These are phyloP conservation scores for Caenorhabditis doughertyi DNA, from an alignment of 2,888 invertebrate species.

Conservation along the genomic window DNA sequence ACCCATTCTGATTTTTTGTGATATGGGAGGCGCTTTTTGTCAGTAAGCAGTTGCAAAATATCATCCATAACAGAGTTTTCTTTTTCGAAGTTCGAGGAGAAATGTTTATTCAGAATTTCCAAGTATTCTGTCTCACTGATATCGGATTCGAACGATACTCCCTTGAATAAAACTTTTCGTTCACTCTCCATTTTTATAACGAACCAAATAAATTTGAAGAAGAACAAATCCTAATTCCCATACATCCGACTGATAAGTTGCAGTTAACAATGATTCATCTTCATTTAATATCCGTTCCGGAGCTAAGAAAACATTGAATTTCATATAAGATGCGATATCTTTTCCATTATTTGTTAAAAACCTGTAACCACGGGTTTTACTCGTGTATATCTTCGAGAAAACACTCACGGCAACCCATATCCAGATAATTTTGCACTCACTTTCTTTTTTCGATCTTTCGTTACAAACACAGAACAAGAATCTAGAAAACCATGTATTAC, in stretches of 20 bases:
- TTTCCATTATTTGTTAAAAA: slow-evolving; percentile 52
- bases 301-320: slow-evolving; percentile 5
- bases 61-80: slow-evolving; percentile 16
- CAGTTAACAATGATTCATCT: not conserved
- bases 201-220: slow-evolving; percentile 86
- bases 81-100: not conserved
- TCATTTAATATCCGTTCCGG: slow-evolving; percentile 23
- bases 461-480: slow-evolving; percentile 8
- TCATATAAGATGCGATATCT: slow-evolving; percentile 20
- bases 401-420: slow-evolving; percentile 48
- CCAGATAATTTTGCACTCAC: slow-evolving; percentile 16
- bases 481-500: slow-evolving; percentile 57
- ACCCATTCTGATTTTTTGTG: slow-evolving; percentile 30
- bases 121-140: slow-evolving; percentile 30
- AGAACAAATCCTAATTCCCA: slow-evolving; percentile 96
- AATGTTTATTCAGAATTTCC: slow-evolving; percentile 35
- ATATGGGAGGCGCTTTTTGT: slow-evolving; percentile 24
- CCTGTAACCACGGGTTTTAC: slow-evolving; percentile 10
- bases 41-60: not conserved
- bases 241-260: slow-evolving; percentile 87
- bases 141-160: not conserved
- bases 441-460: not conserved
- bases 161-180: slow-evolving; percentile 27
- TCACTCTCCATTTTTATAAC: slow-evolving; percentile 83
- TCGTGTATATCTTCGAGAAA: no score